Evolutionary conservation across 1,140 invertebrate genomes (phyloP).

Genomic region (Mamestra configurata): DNA sequence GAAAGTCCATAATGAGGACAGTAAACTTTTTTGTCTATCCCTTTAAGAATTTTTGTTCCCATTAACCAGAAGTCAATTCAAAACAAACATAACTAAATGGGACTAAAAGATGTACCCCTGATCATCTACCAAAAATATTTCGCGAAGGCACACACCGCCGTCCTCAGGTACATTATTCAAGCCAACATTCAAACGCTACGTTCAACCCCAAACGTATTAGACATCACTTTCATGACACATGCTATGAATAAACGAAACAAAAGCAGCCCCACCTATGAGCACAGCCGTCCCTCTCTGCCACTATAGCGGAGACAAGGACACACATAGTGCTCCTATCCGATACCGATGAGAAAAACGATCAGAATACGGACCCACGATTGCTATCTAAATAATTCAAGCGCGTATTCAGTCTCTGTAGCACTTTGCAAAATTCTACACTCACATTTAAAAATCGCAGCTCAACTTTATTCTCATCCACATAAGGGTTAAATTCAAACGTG

Average conservation of each 20-base stretch:
- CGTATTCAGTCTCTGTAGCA: constrained; percentile 74
- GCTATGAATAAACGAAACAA: constrained; percentile 65
- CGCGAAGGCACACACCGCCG: neutral
- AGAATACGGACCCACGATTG: constrained; percentile 84
- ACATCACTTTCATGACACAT: constrained; percentile 69
- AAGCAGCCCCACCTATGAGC: constrained; percentile 55
- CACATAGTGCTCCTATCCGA: constrained; percentile 62
- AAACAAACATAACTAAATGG: neutral
- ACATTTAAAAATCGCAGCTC: constrained; percentile 14
- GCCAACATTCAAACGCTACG: constrained; percentile 52
- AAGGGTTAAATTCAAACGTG: constrained; percentile 54
- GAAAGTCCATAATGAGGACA: too few relatives aligned
- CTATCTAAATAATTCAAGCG: constrained; percentile 86
- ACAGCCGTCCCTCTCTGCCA: constrained; percentile 52
- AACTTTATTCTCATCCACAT: constrained; percentile 24
- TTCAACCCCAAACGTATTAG: constrained; percentile 64
- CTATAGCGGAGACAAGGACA: constrained; percentile 52
- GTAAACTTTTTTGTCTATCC: too few relatives aligned
- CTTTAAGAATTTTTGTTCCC: too few relatives aligned
- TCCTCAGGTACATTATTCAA: constrained; percentile 49
- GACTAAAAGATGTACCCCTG: neutral
- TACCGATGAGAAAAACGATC: constrained; percentile 83
- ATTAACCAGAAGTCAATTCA: too few relatives aligned
- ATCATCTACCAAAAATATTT: constrained; percentile 42
- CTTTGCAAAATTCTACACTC: constrained; percentile 55